Evolutionary conservation across 2,113 vertebrate species (phyloP).

Genomic region (Delphinapterus leucas): DNA sequence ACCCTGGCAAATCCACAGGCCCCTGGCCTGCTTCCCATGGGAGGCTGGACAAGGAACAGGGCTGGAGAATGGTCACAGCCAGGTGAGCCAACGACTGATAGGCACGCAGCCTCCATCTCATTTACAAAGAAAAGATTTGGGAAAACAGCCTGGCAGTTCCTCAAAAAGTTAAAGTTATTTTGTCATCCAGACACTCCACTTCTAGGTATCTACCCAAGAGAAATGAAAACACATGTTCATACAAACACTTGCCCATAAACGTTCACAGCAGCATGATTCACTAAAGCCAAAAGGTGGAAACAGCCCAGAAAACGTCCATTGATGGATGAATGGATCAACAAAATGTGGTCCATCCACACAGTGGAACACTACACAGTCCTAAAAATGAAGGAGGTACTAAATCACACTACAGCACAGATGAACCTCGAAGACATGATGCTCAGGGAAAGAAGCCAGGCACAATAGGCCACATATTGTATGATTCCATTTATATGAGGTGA

Average conservation of each 20-base stretch:
- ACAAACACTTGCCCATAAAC: neutral
- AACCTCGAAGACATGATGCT: neutral
- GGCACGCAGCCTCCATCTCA: neutral
- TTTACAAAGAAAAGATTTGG: neutral
- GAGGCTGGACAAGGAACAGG: neutral
- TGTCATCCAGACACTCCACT: neutral
- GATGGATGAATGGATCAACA: too few relatives aligned
- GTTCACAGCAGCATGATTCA: neutral
- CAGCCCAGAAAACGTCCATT: neutral
- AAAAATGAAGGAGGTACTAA: neutral
- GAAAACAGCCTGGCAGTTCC: rapidly evolving
- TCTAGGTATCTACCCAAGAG: neutral
- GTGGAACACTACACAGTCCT: too few relatives aligned
- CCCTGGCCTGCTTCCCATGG: neutral
- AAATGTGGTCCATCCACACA: rapidly evolving
- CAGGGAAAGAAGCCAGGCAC: neutral
- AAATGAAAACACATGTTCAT: neutral
- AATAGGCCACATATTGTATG: neutral
- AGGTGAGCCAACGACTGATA: neutral
- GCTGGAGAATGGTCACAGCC: neutral
- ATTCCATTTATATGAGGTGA: neutral
- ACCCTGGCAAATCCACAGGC: neutral
- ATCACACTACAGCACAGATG: neutral
- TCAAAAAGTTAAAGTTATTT: neutral
- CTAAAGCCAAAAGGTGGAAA: neutral